Base-by-base conservation (phyloP, 2,113 vertebrate genomes). In the Poeciliopsis turrubarensis region DNA sequence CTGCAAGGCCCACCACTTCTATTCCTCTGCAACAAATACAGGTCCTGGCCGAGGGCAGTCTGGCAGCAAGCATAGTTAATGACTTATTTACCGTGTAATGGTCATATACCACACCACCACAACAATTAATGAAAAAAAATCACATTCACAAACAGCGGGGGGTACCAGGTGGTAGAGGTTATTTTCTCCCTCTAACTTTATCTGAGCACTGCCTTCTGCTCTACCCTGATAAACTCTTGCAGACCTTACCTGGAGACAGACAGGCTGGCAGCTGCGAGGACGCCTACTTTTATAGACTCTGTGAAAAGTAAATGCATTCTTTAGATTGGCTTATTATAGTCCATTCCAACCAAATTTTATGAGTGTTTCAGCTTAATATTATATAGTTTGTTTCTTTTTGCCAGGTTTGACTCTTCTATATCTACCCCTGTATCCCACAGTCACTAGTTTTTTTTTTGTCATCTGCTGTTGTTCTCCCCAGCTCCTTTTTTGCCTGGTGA, bases 81-180 rank as follows among this genome's bases (percentile, higher is more conserved):
- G 87, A 90, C 88, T 94, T 94, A 92, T 94, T 95, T 94, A 92
- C 92, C 91, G 88, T 93, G 91, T 92, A 94, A 86, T 91, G 89
- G 90, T 91, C 89, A 90, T 91, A 92, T 91, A 89, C 85, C 79
- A 83, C 90, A 90, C 87, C 89, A 91, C 84, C 87, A 84, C 91
- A 92, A 88, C 91, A 94, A 93, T 94, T 93, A 91, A 93, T 94
- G 87, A 86, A 89, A 91, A 93, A 90, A 90, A 87, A 89, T 77
- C 84, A 90, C 87, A 81, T 82, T 89, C 82, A 88, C 78, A 83
- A 87, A 86, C 83, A 77, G 85, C 75, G 71, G 85, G 39, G 85
- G 82, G 82, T 84, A 86, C 79, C 83, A 89, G 86, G 89, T 89
- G 86, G 91, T 89, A 85, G 86, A 91, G 89, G 92, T 92, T 91